These are phyloP conservation scores for Hemitrygon akajei DNA, from an alignment of 2,797 vertebrate species.

Conservation along the genomic window DNA sequence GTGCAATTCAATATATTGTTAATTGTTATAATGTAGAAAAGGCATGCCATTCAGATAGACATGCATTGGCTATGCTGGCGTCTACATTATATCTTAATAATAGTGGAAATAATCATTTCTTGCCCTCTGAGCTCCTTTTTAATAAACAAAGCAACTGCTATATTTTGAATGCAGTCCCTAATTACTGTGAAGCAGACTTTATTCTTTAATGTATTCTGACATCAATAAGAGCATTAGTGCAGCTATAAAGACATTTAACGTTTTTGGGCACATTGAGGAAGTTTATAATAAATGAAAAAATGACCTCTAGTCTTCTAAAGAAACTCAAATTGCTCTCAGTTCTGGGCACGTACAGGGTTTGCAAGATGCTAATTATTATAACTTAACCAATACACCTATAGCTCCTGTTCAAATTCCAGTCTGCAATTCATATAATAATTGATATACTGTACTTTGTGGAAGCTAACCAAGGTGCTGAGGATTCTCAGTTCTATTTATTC, in stretches of 20 bases:
- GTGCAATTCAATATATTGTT: slow-evolving; percentile 48
- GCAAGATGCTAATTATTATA: background rate
- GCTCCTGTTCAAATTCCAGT: background rate
- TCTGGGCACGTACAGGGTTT: background rate
- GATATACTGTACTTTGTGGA: background rate
- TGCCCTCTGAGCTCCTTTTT: slow-evolving; percentile 38
- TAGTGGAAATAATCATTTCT: slow-evolving; percentile 43
- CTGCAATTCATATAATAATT: background rate
- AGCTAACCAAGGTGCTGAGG: too few relatives aligned
- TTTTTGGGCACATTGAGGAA: slow-evolving; percentile 16
- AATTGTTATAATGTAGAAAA: slow-evolving; percentile 47
- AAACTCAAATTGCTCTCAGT: slow-evolving; percentile 3
- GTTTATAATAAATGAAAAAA: background rate
- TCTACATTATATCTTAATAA: slow-evolving; percentile 40
- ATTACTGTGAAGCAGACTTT: slow-evolving; percentile 33
- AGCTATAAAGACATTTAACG: slow-evolving; percentile 21
- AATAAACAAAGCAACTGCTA: slow-evolving; percentile 37
- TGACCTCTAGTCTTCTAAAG: background rate
- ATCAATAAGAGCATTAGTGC: slow-evolving; percentile 28
- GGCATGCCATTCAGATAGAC: slow-evolving; percentile 50
- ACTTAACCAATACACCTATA: background rate
- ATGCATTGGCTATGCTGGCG: slow-evolving; percentile 42
- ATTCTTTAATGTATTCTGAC: slow-evolving; percentile 34
- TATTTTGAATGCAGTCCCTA: slow-evolving; percentile 31
- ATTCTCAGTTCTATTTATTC: too few relatives aligned